Percentiles rank a stretch among this genome's conserved stretches.
Conservation (phyloP, 2,113 vertebrate genomes). For the Dipodomys stephensi region DNA sequence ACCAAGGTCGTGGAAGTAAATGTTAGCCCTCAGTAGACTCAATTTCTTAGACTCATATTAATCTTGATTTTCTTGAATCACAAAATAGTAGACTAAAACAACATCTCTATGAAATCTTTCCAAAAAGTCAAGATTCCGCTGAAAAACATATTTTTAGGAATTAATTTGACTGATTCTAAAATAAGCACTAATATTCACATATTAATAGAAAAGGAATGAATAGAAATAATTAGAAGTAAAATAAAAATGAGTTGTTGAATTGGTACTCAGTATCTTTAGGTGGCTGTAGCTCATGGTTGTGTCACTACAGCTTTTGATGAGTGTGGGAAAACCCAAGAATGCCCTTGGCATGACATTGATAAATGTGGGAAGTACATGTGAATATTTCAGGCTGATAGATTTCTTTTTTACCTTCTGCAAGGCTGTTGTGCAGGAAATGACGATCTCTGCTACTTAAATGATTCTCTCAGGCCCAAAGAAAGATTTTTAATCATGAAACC, state of each 20-base stretch:
- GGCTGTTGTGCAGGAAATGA: constrained; percentile 49
- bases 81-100: background rate
- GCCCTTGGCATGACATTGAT: constrained; percentile 67
- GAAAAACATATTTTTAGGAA: background rate
- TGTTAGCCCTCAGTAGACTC: background rate
- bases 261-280: background rate
- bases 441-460: constrained; percentile 43
- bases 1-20: background rate
- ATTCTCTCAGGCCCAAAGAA: constrained; percentile 29
- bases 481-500: constrained; percentile 62
- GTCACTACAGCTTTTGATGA: constrained; percentile 42
- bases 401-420: constrained; percentile 53
- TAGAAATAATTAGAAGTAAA: background rate
- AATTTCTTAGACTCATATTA: rapidly evolving
- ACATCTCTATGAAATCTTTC: background rate
- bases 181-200: background rate
- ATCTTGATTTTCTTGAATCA: background rate
- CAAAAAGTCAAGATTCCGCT: background rate
- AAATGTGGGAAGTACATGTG: constrained; percentile 70
- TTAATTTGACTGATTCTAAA: background rate
- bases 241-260: background rate
- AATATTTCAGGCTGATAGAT: constrained; percentile 49
- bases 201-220: background rate
- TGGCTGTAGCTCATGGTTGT: background rate
- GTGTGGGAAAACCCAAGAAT: constrained; percentile 69